Evolutionary conservation across 2,113 vertebrate genomes (phyloP), one percentile per base, ranked within the genome.

Genomic region (Corynorhinus townsendii): DNA sequence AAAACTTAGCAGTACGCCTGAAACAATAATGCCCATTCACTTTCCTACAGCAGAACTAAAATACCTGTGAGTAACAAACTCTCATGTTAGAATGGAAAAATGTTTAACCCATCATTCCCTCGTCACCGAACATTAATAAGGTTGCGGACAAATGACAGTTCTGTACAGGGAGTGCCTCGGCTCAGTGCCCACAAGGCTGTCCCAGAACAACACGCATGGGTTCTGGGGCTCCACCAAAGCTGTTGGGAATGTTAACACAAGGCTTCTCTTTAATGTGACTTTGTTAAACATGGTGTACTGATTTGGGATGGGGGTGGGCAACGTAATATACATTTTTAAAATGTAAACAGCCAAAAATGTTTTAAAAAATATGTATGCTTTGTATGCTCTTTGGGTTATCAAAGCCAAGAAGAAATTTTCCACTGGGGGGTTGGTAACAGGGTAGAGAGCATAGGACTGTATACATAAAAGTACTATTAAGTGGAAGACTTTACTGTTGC

Each of bases 361-460:
- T 33, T 72, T 64, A 11, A 90, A n/a, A 83, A 91, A 79, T 79
- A 62, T 4, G 24, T 54, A 11, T 22, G 4, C 5, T 93, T 90
- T 97, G 9, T 87, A 49, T 19, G 26, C 59, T 62, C 59, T 95
- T 89, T 90, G 30, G 30, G 17, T 69, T 80, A 91, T 80, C 69
- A 68, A n/a, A 89, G 49, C 40, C 14, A 59, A 73, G 64, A 86
- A 66, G 22, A 7, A 93, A 84, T 80, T 80, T 92, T 95, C 71
- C 84, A n/a, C 19, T 49, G 26, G 43, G 68, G 86, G 45, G 62
- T 52, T 82, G 22, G 73, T 79, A 54, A 77, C 1, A 2, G 56
- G 33, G 17, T 35, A 38, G 4, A n/a, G 24, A 66, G 11, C 28
- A 16, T 35, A 35, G 56, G 5, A 30, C 16, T 76, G 3, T 26